Conservation (phyloP, 1,140 invertebrate species). For the Lepidurus apus region DNA sequence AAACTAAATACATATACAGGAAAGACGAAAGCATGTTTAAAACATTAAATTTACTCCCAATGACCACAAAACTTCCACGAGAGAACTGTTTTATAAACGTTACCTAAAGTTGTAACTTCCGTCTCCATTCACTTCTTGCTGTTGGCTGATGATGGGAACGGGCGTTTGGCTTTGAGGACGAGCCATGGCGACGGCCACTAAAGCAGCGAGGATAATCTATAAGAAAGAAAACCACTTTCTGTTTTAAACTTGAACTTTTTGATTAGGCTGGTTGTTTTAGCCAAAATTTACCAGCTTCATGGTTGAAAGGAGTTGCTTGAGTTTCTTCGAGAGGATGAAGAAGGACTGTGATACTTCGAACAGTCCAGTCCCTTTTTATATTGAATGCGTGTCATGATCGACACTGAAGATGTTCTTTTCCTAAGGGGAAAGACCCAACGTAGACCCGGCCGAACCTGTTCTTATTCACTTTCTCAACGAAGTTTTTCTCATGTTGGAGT, state of each 20-base stretch:
- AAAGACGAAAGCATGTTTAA: not conserved
- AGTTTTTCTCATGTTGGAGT: not conserved
- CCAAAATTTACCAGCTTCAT: not conserved
- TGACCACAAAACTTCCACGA: not conserved
- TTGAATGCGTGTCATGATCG: not conserved
- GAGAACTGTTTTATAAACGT: not conserved
- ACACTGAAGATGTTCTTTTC: slow-evolving; percentile 1
- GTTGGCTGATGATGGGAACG: slow-evolving; percentile 59
- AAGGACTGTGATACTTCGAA: not conserved
- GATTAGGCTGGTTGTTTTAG: not conserved
- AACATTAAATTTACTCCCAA: not conserved
- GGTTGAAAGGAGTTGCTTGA: not conserved
- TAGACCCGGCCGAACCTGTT: not conserved
- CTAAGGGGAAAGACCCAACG: not conserved
- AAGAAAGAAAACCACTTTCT: not conserved
- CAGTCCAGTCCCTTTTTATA: not conserved
- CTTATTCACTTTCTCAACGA: not conserved
- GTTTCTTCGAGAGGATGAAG: not conserved
- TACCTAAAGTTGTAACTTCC: slow-evolving; percentile 60
- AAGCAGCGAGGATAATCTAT: slow-evolving; percentile 30
- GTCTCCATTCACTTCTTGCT: slow-evolving; percentile 58
- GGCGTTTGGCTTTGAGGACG: slow-evolving; percentile 43
- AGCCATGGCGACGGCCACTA: slow-evolving; percentile 28
- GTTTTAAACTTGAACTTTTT: not conserved
- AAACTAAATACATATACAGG: not conserved